Evolutionary conservation across 2,113 vertebrate species (phyloP).

Genomic region (Sturnira hondurensis): DNA sequence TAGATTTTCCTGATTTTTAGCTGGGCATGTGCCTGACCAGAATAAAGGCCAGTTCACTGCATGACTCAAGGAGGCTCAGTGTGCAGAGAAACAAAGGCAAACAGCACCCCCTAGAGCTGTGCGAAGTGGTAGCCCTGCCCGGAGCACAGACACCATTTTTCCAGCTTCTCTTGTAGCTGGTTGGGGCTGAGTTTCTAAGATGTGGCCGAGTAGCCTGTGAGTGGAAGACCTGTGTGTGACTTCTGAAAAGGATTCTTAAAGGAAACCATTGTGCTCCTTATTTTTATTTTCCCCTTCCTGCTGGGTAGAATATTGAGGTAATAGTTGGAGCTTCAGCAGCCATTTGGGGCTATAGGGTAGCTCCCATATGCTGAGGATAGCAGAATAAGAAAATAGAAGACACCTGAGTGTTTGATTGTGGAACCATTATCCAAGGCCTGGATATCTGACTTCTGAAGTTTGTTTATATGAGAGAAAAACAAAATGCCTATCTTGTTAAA

Average conservation of each 20-base stretch:
- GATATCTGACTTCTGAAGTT: not conserved
- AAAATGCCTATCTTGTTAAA: not conserved
- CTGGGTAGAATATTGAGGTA: not conserved
- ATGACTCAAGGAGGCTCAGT: not conserved
- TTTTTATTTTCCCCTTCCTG: not conserved
- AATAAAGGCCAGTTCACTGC: not conserved
- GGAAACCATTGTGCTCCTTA: not conserved
- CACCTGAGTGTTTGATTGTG: not conserved
- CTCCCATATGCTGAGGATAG: not conserved
- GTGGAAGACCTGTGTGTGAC: not conserved
- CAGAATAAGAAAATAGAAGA: not conserved
- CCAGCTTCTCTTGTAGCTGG: not conserved
- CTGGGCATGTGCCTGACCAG: not conserved
- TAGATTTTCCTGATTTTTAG: not conserved
- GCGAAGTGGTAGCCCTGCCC: not conserved
- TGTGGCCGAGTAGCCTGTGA: not conserved
- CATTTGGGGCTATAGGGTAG: not conserved
- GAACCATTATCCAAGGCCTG: not conserved
- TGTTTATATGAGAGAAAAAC: not conserved
- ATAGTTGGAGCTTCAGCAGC: not conserved
- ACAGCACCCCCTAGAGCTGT: not conserved
- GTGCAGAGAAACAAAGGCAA: not conserved
- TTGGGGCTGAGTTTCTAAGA: not conserved
- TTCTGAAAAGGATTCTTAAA: not conserved
- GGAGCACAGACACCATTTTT: not conserved